Evolutionary conservation across 1,140 invertebrate genomes (phyloP), one percentile per base, ranked within the genome.

Genomic region (Drosophila virilis): DNA sequence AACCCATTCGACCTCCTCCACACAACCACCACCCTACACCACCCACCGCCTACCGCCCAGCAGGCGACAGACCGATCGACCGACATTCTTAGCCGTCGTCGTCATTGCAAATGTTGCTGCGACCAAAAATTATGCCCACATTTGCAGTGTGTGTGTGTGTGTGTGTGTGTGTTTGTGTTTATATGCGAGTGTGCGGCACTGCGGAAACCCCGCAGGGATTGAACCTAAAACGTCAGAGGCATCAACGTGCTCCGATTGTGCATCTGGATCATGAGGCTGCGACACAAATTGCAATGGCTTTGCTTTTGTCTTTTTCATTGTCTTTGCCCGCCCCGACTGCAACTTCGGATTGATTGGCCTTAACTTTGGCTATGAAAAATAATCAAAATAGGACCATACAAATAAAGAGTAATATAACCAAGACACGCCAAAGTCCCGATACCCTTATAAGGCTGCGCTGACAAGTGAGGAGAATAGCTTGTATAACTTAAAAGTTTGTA

Each of bases 171-270:
- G 17, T 60, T 32, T 42, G 38, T 48, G 17, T 60, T 32, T 42
- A 32, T 35, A 35, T 66, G 65, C 22, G 37, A 45, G 38, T 43
- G 40, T 67, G 52, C 60, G 54, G 54, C 73, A 69, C 55, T 77
- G 52, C 60, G 71, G 76, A 76, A 83, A 50, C 68, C 79, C 84
- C 79, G 50, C 76, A 79, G 84, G 83, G 83, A 86, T 89, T 86
- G 83, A 86, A 89, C 83, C 77, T 89, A 86, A 86, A 86, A 89
- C 77, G 84, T 86, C 83, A 86, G 79, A 89, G 71, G 71, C 83
- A 85, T 88, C 82, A 85, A 75, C 82, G 71, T 86, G 82, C 81
- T 85, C 81, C 80, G 82, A 71, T 88, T 85, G 69, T 46, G 64
- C 52, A 86, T 85, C 78, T 74, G 82, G 78, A 86, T 57, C 70